Conservation (phyloP, 2,888 invertebrate species). For the Tryphoninae sp. region DNA sequence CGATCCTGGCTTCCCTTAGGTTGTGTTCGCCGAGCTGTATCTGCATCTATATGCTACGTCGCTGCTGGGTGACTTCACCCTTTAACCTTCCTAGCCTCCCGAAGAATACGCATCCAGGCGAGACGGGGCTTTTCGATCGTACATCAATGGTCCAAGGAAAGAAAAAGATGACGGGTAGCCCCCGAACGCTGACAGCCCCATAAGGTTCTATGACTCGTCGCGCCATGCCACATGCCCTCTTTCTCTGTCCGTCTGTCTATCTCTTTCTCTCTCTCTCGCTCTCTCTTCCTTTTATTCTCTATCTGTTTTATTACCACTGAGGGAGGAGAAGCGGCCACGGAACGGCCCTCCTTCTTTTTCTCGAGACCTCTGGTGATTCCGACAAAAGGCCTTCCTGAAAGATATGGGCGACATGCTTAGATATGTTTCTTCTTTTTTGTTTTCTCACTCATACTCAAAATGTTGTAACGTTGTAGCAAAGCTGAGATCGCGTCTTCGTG, state of each 20-base stretch:
- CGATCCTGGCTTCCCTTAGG: constrained; percentile 50
- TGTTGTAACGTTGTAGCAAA: no score
- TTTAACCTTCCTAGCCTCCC: constrained; percentile 64
- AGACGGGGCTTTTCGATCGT: constrained; percentile 39
- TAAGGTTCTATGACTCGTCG: constrained; percentile 55
- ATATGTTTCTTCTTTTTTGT: neutral
- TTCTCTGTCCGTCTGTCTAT: neutral
- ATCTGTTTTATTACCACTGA: constrained; percentile 27
- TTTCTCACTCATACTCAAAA: neutral
- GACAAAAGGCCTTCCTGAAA: constrained; percentile 35
- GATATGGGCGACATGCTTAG: constrained; percentile 34
- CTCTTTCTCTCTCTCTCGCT: neutral
- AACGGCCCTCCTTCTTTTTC: constrained; percentile 26
- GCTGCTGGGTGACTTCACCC: constrained; percentile 62
- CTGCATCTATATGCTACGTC: constrained; percentile 45
- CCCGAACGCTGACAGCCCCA: constrained; percentile 65
- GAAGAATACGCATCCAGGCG: constrained; percentile 35
- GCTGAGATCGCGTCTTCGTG: neutral
- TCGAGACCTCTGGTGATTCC: constrained; percentile 21
- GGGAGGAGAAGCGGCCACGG: constrained; percentile 20
- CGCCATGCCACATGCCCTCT: neutral
- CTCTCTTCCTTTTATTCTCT: constrained; percentile 16
- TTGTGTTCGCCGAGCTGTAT: constrained; percentile 3
- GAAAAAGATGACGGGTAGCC: constrained; percentile 70
- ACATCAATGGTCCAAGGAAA: constrained; percentile 63